Conservation (phyloP, 2,797 vertebrate species). For the Streptopelia turtur region DNA sequence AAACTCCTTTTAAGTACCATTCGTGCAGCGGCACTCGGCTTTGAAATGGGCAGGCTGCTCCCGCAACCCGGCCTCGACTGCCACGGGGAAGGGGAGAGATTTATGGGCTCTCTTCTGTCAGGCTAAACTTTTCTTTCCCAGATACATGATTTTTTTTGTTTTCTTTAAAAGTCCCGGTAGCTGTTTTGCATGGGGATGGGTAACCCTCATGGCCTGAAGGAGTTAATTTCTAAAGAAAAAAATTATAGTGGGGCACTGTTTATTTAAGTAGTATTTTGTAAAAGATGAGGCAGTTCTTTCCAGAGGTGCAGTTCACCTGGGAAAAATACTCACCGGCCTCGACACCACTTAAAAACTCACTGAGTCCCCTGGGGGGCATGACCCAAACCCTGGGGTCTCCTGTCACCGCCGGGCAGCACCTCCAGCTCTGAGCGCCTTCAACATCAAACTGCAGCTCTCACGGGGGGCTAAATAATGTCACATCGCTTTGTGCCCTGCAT, state of each 20-base stretch:
- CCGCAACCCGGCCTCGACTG: neutral
- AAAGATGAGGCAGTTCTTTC: neutral
- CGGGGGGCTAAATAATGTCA: neutral
- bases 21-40: neutral
- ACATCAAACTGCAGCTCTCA: neutral
- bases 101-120: neutral
- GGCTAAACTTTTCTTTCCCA: neutral
- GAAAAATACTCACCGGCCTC: neutral
- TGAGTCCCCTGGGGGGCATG: neutral
- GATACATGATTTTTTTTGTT: neutral
- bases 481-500: rapidly evolving
- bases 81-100: neutral
- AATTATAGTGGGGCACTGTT: slow-evolving; percentile 37
- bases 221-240: slow-evolving; percentile 55
- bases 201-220: slow-evolving; percentile 39
- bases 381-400: neutral
- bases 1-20: slow-evolving; percentile 21
- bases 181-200: neutral
- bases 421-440: neutral
- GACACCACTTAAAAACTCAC: neutral
- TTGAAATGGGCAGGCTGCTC: neutral
- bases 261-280: slow-evolving; percentile 22
- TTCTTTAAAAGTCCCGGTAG: neutral
- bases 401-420: rapidly evolving
- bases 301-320: neutral